Evolutionary conservation across 2,113 vertebrate species (phyloP).

Genomic region (Plestiodon gilberti): DNA sequence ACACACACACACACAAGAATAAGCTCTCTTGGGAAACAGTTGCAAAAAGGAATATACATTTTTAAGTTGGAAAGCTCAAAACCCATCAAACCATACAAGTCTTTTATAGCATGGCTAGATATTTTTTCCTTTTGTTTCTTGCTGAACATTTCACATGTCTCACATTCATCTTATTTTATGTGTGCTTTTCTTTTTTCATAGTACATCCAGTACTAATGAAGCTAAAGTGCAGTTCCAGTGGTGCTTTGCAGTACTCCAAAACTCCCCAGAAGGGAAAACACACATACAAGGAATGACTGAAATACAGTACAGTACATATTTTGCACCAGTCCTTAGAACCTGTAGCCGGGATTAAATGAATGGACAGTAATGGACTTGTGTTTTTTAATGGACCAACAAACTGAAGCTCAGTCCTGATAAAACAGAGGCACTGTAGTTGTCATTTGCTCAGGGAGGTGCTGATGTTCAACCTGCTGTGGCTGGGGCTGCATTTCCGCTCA

Average conservation of each 20-base stretch:
- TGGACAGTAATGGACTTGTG: no score
- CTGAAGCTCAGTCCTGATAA: not conserved
- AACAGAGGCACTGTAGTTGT: not conserved
- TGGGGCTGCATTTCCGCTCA: not conserved
- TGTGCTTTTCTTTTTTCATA: not conserved
- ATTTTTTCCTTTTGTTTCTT: not conserved
- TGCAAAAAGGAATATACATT: not conserved
- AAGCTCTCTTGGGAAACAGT: not conserved
- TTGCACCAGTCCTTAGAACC: not conserved
- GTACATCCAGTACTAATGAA: not conserved
- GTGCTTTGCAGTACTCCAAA: not conserved
- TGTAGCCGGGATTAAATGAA: not conserved
- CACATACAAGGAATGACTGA: not conserved
- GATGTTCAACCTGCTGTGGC: not conserved
- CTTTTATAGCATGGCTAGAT: not conserved
- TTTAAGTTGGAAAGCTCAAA: not conserved
- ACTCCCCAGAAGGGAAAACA: not conserved
- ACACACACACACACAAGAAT: no score
- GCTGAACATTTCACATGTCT: not conserved
- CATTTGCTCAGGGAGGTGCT: no score
- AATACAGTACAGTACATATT: no score
- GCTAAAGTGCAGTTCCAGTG: not conserved
- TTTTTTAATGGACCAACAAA: no score
- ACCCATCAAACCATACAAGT: not conserved
- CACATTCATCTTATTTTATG: not conserved